These are phyloP conservation scores for Melanotaenia maccullochi DNA, from an alignment of 2,797 vertebrate species.

Conservation along the genomic window DNA sequence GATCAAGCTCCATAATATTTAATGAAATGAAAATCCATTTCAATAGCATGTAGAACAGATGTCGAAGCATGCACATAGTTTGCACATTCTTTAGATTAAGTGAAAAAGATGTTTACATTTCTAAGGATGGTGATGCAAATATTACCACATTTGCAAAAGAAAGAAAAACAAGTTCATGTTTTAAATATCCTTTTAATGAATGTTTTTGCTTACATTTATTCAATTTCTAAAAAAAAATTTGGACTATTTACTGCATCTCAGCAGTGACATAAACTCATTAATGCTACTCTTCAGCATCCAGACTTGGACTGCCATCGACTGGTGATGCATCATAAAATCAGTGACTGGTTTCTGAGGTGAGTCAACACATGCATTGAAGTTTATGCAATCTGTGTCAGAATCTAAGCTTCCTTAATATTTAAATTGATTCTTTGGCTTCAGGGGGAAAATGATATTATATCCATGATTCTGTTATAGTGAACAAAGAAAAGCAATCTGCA, in stretches of 20 bases:
- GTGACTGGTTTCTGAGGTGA: neutral
- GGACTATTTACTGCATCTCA: neutral
- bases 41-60: neutral
- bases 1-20: neutral
- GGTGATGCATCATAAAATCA: conserved; percentile 49
- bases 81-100: neutral
- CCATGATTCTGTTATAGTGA: neutral
- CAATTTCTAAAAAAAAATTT: neutral
- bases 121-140: neutral
- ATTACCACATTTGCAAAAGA: neutral
- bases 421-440: neutral
- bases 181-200: neutral
- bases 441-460: neutral
- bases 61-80: neutral
- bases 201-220: neutral
- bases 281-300: conserved; percentile 13
- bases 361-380: neutral
- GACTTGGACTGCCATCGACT: conserved; percentile 76
- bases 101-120: neutral
- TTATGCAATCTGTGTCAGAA: neutral
- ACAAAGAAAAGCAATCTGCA: neutral
- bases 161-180: neutral
- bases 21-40: neutral
- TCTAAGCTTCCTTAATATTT: neutral
- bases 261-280: neutral